These are phyloP conservation scores for Sterna hirundo DNA, from an alignment of 2,113 vertebrate genomes.

Conservation along the genomic window DNA sequence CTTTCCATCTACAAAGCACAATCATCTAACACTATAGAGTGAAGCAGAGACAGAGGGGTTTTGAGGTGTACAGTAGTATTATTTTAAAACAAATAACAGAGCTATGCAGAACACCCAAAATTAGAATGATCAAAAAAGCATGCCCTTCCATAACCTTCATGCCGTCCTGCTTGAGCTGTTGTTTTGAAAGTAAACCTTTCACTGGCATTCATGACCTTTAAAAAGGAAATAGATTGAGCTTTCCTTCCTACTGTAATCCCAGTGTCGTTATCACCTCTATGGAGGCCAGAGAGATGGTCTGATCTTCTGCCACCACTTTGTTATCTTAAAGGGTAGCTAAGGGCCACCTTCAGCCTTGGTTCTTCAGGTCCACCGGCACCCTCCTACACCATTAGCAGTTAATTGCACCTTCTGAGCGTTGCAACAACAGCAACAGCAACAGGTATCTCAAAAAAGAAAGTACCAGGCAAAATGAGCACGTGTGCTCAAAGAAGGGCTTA, in stretches of 20 bases:
- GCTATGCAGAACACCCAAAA: neutral
- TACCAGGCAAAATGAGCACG: neutral
- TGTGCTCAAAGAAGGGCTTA: neutral
- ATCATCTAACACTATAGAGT: neutral
- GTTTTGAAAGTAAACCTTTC: conserved; percentile 30
- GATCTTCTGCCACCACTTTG: neutral
- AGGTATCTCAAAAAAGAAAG: neutral
- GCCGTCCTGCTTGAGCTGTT: neutral
- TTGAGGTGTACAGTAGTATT: neutral
- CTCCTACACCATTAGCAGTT: neutral
- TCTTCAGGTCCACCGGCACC: neutral
- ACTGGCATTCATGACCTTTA: conserved; percentile 10
- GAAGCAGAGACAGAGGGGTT: neutral
- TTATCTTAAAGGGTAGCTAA: neutral
- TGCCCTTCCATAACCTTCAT: conserved; percentile 3
- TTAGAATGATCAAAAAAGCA: neutral
- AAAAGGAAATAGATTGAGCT: conserved; percentile 26
- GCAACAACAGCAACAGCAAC: neutral
- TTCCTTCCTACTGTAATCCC: conserved; percentile 44
- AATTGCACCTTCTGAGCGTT: fast-evolving
- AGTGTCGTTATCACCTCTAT: neutral
- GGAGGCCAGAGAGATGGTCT: neutral
- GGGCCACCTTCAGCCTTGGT: neutral
- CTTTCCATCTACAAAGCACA: neutral
- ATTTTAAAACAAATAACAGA: neutral